A percentile compares a stretch with the other conserved stretches of the same genome.
phyloP scores from a whole-genome alignment of 2,888 invertebrate genomes.

The Tholera decimalis region DNA sequence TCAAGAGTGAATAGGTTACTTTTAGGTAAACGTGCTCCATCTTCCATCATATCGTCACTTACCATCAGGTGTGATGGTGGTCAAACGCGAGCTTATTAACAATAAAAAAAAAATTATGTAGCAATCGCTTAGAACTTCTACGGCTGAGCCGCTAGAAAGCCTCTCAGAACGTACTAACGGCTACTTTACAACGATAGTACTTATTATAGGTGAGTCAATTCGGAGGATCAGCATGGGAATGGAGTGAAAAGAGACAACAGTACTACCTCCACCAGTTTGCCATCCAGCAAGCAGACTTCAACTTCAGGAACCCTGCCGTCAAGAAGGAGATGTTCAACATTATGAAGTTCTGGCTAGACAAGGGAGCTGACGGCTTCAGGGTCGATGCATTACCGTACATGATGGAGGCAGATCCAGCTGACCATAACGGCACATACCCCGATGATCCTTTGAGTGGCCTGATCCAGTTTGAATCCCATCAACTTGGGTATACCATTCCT shows the following conservation, averaged over 20 bases:
- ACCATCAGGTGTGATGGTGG: too few relatives aligned
- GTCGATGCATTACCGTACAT: slow-evolving; percentile 93
- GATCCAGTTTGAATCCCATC: slow-evolving; percentile 84
- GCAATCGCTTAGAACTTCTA: too few relatives aligned
- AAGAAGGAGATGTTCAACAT: slow-evolving; percentile 91
- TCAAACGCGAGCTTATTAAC: too few relatives aligned
- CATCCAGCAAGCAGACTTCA: slow-evolving; percentile 93
- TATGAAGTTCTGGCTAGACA: slow-evolving; percentile 94
- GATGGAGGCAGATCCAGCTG: slow-evolving; percentile 87
- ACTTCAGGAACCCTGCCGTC: slow-evolving; percentile 92
- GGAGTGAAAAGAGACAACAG: slow-evolving; percentile 91
- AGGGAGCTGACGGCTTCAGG: slow-evolving; percentile 95
- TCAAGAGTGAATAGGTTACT: too few relatives aligned
- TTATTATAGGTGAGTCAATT: slow-evolving; percentile 88
- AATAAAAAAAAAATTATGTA: too few relatives aligned
- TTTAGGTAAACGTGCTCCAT: too few relatives aligned
- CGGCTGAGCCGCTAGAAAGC: too few relatives aligned
- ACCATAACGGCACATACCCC: slow-evolving; percentile 81
- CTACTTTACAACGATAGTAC: not conserved
- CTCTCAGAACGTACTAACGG: not conserved
- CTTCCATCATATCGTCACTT: too few relatives aligned
- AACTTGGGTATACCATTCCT: slow-evolving; percentile 91
- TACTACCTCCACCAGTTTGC: slow-evolving; percentile 94
- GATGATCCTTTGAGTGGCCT: slow-evolving; percentile 89
- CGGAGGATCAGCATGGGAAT: slow-evolving; percentile 93